Evolutionary conservation across 2,113 vertebrate genomes (phyloP).

Genomic region (Diadophis punctatus): DNA sequence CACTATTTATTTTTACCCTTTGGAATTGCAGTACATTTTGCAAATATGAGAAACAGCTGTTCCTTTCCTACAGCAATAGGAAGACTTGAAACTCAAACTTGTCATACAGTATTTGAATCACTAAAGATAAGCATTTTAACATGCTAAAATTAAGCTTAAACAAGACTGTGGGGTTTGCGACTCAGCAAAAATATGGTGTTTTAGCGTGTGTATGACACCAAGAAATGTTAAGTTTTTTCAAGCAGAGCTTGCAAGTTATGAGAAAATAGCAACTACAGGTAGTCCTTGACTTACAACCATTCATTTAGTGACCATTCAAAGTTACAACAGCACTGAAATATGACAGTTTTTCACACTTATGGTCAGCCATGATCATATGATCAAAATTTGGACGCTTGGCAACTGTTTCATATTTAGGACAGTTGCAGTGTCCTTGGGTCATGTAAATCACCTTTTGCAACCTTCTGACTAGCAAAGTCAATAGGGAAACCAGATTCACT

Average conservation of each 20-base stretch:
- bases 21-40: background rate
- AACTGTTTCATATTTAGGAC: background rate
- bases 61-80: background rate
- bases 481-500: background rate
- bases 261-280: background rate
- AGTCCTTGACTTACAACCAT: background rate
- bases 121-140: background rate
- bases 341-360: background rate
- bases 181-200: background rate
- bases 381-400: background rate
- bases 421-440: background rate
- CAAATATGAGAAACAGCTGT: background rate
- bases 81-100: background rate
- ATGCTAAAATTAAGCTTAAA: background rate
- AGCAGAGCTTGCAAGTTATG: background rate
- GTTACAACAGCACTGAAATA: background rate
- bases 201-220: background rate
- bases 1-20: background rate
- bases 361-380: background rate
- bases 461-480: background rate
- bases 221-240: background rate
- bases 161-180: background rate
- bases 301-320: background rate
- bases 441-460: background rate
- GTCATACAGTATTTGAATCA: background rate